Conservation (phyloP, 2,797 vertebrate species). For the Sorex maritimensis region DNA sequence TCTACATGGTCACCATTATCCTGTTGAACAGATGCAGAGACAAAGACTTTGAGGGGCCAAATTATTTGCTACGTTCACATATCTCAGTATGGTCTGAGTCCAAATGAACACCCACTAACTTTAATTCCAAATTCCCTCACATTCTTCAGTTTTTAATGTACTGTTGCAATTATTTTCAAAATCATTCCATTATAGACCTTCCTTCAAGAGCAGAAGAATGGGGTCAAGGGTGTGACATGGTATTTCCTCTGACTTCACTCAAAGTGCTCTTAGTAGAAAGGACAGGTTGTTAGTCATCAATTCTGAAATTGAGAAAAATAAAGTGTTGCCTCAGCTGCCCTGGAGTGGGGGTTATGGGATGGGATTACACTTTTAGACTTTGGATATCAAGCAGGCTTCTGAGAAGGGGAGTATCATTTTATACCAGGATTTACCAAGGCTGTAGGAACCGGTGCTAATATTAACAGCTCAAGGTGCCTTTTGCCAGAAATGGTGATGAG, state of each 20-base stretch:
- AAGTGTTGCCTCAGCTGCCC: slow-evolving; percentile 42
- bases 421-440: slow-evolving; percentile 9
- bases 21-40: neutral
- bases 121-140: neutral
- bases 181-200: neutral
- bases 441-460: slow-evolving; percentile 47
- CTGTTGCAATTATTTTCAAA: neutral
- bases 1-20: neutral
- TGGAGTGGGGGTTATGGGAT: neutral
- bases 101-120: neutral
- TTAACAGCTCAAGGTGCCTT: slow-evolving; percentile 21
- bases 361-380: slow-evolving; percentile 31
- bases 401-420: slow-evolving; percentile 49
- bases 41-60: neutral
- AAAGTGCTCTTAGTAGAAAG: neutral
- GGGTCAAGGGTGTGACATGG: neutral
- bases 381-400: slow-evolving; percentile 22
- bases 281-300: neutral
- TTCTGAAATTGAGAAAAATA: slow-evolving; percentile 19
- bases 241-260: neutral
- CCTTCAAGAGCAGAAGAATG: neutral
- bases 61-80: neutral
- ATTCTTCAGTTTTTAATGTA: neutral
- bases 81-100: neutral
- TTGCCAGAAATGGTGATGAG: slow-evolving; percentile 25